Evolutionary conservation across 1,140 invertebrate species (phyloP).

Genomic region (Scaptomyza hsui): DNA sequence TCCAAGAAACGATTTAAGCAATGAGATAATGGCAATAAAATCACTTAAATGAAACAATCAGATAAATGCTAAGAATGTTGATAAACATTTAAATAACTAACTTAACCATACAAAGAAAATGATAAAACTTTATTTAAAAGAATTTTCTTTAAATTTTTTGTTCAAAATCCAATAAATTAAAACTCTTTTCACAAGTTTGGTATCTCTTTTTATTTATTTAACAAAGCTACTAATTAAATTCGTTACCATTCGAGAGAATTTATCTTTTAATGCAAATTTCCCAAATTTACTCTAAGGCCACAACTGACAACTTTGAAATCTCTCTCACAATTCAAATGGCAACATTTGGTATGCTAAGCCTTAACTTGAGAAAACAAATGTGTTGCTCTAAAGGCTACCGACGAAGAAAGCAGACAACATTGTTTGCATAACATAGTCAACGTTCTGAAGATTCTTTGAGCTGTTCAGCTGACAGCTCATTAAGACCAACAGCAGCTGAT

Average conservation of each 20-base stretch:
- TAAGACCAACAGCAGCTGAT: conserved; percentile 53
- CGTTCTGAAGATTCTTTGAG: conserved; percentile 19
- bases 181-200: too few relatives aligned
- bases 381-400: neutral
- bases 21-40: too few relatives aligned
- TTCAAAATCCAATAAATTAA: too few relatives aligned
- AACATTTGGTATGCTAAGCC: conserved; percentile 19
- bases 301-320: neutral
- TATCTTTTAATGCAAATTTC: neutral
- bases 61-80: neutral
- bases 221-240: too few relatives aligned
- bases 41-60: too few relatives aligned
- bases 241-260: too few relatives aligned
- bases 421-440: conserved; percentile 45
- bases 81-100: too few relatives aligned
- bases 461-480: conserved; percentile 49
- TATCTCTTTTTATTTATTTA: too few relatives aligned
- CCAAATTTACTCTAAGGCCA: neutral
- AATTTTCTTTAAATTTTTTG: too few relatives aligned
- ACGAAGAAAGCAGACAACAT: conserved; percentile 12
- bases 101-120: too few relatives aligned
- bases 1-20: neutral
- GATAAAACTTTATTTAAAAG: too few relatives aligned
- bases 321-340: neutral
- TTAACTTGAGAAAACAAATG: neutral